Evolutionary conservation across 2,888 invertebrate genomes (phyloP), one percentile per base, ranked within the genome.

Genomic region (Pammene aurita): DNA sequence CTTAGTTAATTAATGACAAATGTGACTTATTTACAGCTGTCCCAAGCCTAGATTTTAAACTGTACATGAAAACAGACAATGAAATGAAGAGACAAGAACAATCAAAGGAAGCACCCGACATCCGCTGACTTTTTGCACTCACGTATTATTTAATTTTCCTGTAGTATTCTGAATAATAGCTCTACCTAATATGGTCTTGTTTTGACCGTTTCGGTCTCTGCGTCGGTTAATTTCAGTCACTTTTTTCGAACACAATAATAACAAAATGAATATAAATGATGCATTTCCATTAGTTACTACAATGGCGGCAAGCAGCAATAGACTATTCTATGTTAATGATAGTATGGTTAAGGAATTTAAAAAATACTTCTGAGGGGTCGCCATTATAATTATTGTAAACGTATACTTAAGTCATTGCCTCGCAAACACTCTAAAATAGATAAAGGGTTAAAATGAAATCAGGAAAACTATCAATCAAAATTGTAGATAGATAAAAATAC

Each of bases 301-400:
- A 38, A 67, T 41, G 46, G 35, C 46, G 41, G 38, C 46, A 14
- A 54, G 35, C 38, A 38, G 38, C 54, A 46, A 60, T 26, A 60
- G 52, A 18, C 66, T 38, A 61, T 67, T 61, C 54, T 54, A 67
- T 61, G 60, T 26, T 57, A 57, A 57, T 57, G 26, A 14, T 44
- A 44, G 44, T 66, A 54, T 35, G 44, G 16, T 35, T 11, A 10
- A 66, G 52, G 41, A 60, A 26, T 57, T 65, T 2, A 13, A 38
- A 35, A 50, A 58, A 48, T 38, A 48, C 13, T 46, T 56, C 16
- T 14, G 9, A 54, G 46, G n/a, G 58, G 46, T 44, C 58, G 58
- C 44, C n/a, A 46, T 54, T 13, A 11, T 50, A 50, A 13, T 52
- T 52, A 52, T 18, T 56, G 38, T 42, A 26, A 2, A 26, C 2